These are phyloP conservation scores for Meloidogyne exigua DNA, from an alignment of 1,140 invertebrate genomes.

Conservation along the genomic window DNA sequence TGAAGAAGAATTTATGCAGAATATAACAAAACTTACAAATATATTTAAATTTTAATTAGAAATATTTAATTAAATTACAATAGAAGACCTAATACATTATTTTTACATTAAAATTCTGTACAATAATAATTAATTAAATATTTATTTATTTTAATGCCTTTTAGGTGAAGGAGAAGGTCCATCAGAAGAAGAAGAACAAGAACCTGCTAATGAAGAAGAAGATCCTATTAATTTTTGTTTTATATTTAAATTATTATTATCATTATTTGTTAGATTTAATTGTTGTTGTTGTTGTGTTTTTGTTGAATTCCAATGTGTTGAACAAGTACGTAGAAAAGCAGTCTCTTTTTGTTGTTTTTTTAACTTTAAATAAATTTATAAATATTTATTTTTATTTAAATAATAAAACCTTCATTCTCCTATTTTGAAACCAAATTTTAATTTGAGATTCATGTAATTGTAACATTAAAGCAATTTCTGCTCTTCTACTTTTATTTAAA, in stretches of 20 bases:
- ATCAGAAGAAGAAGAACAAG: constrained; percentile 17
- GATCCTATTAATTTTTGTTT: not conserved
- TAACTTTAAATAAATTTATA: constrained; percentile 31
- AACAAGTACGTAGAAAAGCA: constrained; percentile 40
- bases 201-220: constrained; percentile 18
- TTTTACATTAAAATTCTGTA: not conserved
- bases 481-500: constrained; percentile 86
- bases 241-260: not conserved
- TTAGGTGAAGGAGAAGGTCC: constrained; percentile 16
- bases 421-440: constrained; percentile 73
- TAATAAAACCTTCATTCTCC: constrained; percentile 79
- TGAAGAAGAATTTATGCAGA: too few species aligned
- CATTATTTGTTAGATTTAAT: not conserved
- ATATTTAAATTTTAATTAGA: too few species aligned
- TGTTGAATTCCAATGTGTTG: not conserved
- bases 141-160: constrained; percentile 10
- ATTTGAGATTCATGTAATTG: constrained; percentile 93
- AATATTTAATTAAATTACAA: too few species aligned
- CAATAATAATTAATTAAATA: not conserved
- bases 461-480: constrained; percentile 92
- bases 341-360: constrained; percentile 61
- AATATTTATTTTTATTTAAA: not conserved
- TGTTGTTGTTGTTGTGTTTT: not conserved
- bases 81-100: too few species aligned
- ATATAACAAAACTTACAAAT: too few species aligned